Evolutionary conservation across 1,140 invertebrate species (phyloP), one percentile per base, ranked within the genome.

Genomic region (Brachionus calyciflorus): DNA sequence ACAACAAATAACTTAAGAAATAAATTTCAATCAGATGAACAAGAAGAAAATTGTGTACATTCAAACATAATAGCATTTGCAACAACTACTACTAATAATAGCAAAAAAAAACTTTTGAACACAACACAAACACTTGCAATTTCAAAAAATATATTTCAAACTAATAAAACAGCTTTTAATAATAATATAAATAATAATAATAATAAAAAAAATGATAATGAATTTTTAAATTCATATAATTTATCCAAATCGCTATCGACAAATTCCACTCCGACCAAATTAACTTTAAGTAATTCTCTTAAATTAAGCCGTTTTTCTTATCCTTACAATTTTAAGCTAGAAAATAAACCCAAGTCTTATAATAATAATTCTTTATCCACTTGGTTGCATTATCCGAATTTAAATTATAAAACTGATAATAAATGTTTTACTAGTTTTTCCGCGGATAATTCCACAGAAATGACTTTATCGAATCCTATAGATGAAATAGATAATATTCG

Each of bases 181-280:
- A n/a, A n/a, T n/a, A n/a, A n/a, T n/a, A n/a, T n/a, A n/a, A n/a
- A n/a, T n/a, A n/a, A n/a, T 65, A 65, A 65, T 65, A 65, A 24
- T 65, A 65, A 65, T 65, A 44, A 44, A 24, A 65, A 65, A 30
- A 41, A 65, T 65, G 30, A 65, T 65, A 65, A 65, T 65, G 40
- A 65, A 44, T 44, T 65, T 65, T 44, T 44, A 65, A 65, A 65
- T 65, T 44, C 40, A 4, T 24, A 65, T 65, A 24, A 44, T 65
- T 65, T 65, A 65, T 65, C 60, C 24, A 65, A 65, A 44, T 65
- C 60, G 24, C 44, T 65, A 37, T 65, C 60, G 19, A 65, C 60
- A 5, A 65, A 65, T 44, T 65, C 60, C 33, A 65, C 60, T 65
- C 60, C 60, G 24, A 24, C 60, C 40, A 65, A 65, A 65, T 65